Evolutionary conservation across 2,888 invertebrate genomes (phyloP).

Genomic region (Dryobotodes eremita): DNA sequence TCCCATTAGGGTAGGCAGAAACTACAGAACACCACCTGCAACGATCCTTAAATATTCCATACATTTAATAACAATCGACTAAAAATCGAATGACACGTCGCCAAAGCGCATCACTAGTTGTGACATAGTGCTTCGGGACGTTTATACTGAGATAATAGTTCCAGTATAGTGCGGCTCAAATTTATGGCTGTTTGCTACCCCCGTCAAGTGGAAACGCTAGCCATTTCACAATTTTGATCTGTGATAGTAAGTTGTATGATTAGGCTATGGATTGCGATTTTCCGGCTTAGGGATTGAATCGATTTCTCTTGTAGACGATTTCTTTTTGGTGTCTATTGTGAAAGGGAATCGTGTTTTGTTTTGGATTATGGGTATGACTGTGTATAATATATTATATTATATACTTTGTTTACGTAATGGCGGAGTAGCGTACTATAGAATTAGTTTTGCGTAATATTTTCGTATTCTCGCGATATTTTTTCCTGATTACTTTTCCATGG

Average conservation of each 20-base stretch:
- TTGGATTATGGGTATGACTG: no score
- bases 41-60: background rate
- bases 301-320: background rate
- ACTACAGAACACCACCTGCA: background rate
- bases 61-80: constrained; percentile 11
- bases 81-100: constrained; percentile 3
- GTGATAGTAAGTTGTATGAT: constrained; percentile 69
- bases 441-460: no score
- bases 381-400: no score
- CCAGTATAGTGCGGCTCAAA: constrained; percentile 74
- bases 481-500: no score
- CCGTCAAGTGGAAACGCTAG: constrained; percentile 76
- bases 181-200: constrained; percentile 82
- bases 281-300: constrained; percentile 12
- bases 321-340: background rate
- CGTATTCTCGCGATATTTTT: no score
- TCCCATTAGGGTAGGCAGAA: background rate
- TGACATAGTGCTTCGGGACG: constrained; percentile 68
- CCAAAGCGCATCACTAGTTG: constrained; percentile 38
- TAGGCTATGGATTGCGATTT: constrained; percentile 35
- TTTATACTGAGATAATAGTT: constrained; percentile 78
- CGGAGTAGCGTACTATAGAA: no score
- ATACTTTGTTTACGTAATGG: no score
- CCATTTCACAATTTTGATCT: constrained; percentile 82
- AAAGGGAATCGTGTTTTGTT: background rate